A percentile compares a stretch with the other conserved stretches of the same genome.
These are phyloP conservation scores for Ectropis grisescens DNA, from an alignment of 1,140 invertebrate species.

Conservation along the genomic window DNA sequence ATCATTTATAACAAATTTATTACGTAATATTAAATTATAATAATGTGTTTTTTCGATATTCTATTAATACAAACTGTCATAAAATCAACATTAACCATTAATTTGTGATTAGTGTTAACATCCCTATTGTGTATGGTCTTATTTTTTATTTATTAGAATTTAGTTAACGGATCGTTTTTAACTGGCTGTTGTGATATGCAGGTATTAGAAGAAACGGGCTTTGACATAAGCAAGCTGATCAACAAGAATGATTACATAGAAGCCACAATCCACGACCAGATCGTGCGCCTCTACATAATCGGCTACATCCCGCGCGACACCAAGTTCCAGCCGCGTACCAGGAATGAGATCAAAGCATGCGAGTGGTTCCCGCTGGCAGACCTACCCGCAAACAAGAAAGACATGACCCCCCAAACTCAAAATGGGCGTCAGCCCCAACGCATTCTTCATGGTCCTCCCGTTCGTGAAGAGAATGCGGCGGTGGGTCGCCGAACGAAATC, in stretches of 20 bases:
- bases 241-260: slow-evolving; percentile 90
- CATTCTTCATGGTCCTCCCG: slow-evolving; percentile 95
- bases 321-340: slow-evolving; percentile 89
- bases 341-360: slow-evolving; percentile 95
- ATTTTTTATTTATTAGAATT: too few species aligned
- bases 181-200: too few species aligned
- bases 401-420: slow-evolving; percentile 86
- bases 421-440: slow-evolving; percentile 85
- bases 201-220: slow-evolving; percentile 96
- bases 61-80: too few species aligned
- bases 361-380: slow-evolving; percentile 93
- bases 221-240: slow-evolving; percentile 88
- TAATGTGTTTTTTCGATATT: too few species aligned
- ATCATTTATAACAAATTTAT: too few species aligned
- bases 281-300: slow-evolving; percentile 91
- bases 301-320: slow-evolving; percentile 86
- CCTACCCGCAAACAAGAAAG: slow-evolving; percentile 89
- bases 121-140: too few species aligned
- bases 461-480: slow-evolving; percentile 85
- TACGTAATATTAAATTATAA: too few species aligned
- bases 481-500: slow-evolving; percentile 67
- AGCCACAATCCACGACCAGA: slow-evolving; percentile 89
- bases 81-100: too few species aligned
- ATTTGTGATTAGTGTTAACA: too few species aligned
- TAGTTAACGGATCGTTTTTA: too few species aligned